Base-by-base conservation (phyloP, 2,797 vertebrate species). In the Lacerta bilineata region DNA sequence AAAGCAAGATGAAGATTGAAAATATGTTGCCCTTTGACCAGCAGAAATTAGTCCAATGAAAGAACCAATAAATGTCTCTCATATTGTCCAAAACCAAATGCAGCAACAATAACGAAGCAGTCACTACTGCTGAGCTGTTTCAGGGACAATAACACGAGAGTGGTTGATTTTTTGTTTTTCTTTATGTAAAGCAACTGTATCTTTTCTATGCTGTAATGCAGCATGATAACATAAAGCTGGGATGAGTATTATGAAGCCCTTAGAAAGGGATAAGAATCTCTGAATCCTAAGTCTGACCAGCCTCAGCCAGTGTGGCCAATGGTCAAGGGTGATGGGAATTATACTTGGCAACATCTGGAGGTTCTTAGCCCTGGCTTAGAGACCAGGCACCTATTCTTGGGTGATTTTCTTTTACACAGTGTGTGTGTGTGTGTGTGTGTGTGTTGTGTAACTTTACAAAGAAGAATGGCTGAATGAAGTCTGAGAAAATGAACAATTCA, bases 21-120 rank as follows among this genome's bases (percentile, higher is more conserved):
- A 66, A 64, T 39, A 23, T 11, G 17, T 39, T 36, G 39, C 9
- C 46, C 50, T 79, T 29, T 79, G 11, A 55, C 64, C 76, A 69
- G 43, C 68, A 69, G 76, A 69, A 86, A 39, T 43, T 46, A n/a
- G 64, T 18, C 61, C 74, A 86, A 10, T 86, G 75, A 39, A 78
- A 86, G 76, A 55, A 68, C 41, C 41, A 69, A 69, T 78, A 79
- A 27, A 79, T 33, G 11, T 23, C 41, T 85, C 8, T 69, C 61
- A 86, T 66, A n/a, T n/a, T 77, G 25, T 77, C 84, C 15, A 17
- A 77, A 27, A 41, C 64, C 61, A 79, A 55, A 69, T 68, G 29
- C 20, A 79, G 11, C 61, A 69, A 46, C 36, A 77, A 64, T 66
- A 77, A 69, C n/a, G 50, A 66, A 85, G 61, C 7, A 55, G 2